phyloP scores from a whole-genome alignment of 2,888 invertebrate species.

The Tupiocoris notatus region DNA sequence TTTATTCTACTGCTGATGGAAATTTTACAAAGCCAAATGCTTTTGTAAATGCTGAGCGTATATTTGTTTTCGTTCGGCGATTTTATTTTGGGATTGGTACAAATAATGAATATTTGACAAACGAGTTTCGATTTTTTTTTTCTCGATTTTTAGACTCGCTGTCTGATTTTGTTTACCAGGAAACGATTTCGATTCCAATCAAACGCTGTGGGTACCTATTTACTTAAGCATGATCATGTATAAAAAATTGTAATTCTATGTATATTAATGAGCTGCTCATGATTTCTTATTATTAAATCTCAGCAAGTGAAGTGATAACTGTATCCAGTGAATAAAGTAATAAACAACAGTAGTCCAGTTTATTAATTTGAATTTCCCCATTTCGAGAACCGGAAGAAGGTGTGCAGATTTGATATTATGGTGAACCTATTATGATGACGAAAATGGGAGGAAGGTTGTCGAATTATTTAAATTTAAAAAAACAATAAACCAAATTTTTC shows the following conservation, averaged over 20 bases:
- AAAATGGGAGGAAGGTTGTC: no score
- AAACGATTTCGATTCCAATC: not conserved
- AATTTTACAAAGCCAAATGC: no score
- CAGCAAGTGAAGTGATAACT: constrained; percentile 39
- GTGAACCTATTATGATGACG: no score
- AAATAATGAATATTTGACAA: no score
- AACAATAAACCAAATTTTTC: no score
- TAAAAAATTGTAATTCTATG: constrained; percentile 20
- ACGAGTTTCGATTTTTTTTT: not conserved
- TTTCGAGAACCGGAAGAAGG: no score
- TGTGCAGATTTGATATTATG: no score
- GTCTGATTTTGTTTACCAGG: constrained; percentile 2
- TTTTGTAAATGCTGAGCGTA: no score
- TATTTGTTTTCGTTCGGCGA: no score
- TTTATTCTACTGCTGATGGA: not conserved
- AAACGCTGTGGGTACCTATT: constrained; percentile 15
- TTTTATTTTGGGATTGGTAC: no score
- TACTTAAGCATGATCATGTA: constrained; percentile 26
- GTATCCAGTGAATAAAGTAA: constrained; percentile 42
- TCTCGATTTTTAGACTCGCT: not conserved
- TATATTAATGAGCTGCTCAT: constrained; percentile 44
- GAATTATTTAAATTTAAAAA: no score
- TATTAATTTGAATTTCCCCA: constrained; percentile 4
- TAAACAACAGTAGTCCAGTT: constrained; percentile 30
- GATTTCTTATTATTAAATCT: constrained; percentile 44